Evolutionary conservation across 2,797 vertebrate genomes (phyloP), one percentile per base, ranked within the genome.

Genomic region (Rhinella marina): DNA sequence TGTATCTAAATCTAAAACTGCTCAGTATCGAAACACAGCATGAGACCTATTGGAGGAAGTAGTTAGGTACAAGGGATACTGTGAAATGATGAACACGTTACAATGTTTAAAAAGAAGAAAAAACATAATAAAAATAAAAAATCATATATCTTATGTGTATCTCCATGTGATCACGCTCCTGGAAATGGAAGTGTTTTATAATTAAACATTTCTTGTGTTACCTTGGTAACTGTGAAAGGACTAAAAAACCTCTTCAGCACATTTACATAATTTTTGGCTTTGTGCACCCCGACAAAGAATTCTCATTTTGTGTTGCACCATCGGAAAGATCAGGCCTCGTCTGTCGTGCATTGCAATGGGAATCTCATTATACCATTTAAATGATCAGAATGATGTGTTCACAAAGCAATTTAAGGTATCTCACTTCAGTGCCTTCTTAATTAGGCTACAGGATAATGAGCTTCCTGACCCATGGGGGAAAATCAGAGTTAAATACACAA

Each of bases 171-270:
- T 83, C 64, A 21, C 66, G 25, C 79, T 83, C 85, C 76, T 86
- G 88, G 88, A 86, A 86, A 89, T 86, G 17, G 72, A 86, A 89
- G 84, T 86, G 88, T 86, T 89, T 89, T 78, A 89, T 86, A 89
- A 89, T 89, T 89, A 89, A 89, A 89, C 88, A 89, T 89, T 89
- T 83, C 84, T 41, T 32, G 61, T 86, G 88, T 89, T 89, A 84
- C 88, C 88, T 48, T 89, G 88, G 88, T 79, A 89, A 89, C 88
- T 66, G 79, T 89, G 79, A 89, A 82, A 70, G 80, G 52, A 75
- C 72, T 85, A 82, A 88, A 82, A 84, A 84, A 57, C n/a, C 21
- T 57, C 73, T 77, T 62, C 54, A 78, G 84, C 54, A 73, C 54
- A 89, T 89, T 89, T 79, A 81, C 88, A 86, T 89, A 72, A 86